A percentile compares a stretch with the other conserved stretches of the same genome.
These are phyloP conservation scores for Lycorma delicatula DNA, from an alignment of 1,140 invertebrate species.

Conservation along the genomic window DNA sequence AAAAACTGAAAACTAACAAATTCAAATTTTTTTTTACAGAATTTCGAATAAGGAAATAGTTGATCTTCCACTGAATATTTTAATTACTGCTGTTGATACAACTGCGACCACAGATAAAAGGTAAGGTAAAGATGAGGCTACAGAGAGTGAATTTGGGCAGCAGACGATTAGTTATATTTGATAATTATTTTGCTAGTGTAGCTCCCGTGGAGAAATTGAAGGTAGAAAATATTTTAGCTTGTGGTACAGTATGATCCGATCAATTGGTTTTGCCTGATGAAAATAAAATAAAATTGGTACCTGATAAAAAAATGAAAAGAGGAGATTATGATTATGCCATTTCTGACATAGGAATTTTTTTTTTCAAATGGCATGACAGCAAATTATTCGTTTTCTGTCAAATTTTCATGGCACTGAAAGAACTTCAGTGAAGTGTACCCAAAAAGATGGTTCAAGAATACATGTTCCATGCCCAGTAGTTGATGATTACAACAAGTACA, in stretches of 20 bases:
- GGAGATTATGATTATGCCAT: slow-evolving; percentile 12
- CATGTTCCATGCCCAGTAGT: slow-evolving; percentile 37
- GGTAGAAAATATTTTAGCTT: slow-evolving; percentile 16
- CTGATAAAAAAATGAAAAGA: slow-evolving; percentile 1
- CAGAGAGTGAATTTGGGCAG: slow-evolving; percentile 4
- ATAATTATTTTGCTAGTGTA: slow-evolving; percentile 22
- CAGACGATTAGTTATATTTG: slow-evolving; percentile 14
- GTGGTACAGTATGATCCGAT: slow-evolving; percentile 19
- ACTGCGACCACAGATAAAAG: too few species aligned
- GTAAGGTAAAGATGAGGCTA: slow-evolving; percentile 20
- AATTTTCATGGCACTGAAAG: slow-evolving; percentile 18
- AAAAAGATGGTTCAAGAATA: slow-evolving; percentile 23
- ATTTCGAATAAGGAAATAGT: slow-evolving; percentile 20
- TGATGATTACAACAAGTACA: slow-evolving; percentile 37
- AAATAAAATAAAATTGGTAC: not conserved
- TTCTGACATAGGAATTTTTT: slow-evolving; percentile 8
- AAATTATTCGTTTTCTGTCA: slow-evolving; percentile 13
- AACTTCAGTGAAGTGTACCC: slow-evolving; percentile 8
- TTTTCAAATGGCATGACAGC: slow-evolving; percentile 17
- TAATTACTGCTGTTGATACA: too few species aligned
- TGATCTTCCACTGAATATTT: slow-evolving; percentile 18
- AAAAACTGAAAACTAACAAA: too few species aligned
- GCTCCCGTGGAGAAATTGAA: slow-evolving; percentile 18
- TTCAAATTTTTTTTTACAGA: too few species aligned
- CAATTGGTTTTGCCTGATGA: slow-evolving; percentile 16